Evolutionary conservation across 2,797 vertebrate genomes (phyloP).

Genomic region (Tympanoctomys barrerae): DNA sequence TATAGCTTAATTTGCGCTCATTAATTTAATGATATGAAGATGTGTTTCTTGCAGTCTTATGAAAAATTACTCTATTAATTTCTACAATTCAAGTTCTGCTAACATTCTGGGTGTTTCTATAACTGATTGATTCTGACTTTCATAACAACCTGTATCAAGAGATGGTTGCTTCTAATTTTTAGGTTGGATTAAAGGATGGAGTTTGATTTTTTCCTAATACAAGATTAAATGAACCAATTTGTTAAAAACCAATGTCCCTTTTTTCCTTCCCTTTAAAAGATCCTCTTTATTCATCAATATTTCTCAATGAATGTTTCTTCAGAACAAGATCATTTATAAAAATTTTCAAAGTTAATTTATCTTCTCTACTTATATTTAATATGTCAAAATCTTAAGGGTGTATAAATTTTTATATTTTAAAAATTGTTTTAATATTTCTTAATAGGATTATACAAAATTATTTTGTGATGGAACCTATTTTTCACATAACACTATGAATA

Average conservation of each 20-base stretch:
- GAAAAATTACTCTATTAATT: not conserved
- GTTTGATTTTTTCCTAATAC: not conserved
- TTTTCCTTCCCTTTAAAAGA: not conserved
- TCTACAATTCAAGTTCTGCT: not conserved
- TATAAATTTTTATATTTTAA: not conserved
- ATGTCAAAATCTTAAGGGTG: not conserved
- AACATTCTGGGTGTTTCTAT: slow-evolving; percentile 29
- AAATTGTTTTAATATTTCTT: not conserved
- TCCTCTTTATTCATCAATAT: not conserved
- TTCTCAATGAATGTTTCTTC: not conserved
- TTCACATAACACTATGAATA: not conserved
- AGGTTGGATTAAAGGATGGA: not conserved
- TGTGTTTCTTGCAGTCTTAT: not conserved
- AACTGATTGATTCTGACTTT: not conserved
- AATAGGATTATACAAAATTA: not conserved
- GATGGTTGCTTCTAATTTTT: not conserved
- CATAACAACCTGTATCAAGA: not conserved
- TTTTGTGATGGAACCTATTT: not conserved
- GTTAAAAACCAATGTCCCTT: not conserved
- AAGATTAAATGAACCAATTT: not conserved
- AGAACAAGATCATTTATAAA: not conserved
- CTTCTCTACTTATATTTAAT: not conserved
- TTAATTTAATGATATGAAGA: not conserved
- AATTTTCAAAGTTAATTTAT: not conserved
- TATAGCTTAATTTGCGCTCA: not conserved